These are phyloP conservation scores for Nesoenas mayeri DNA, from an alignment of 2,113 vertebrate genomes.

Conservation along the genomic window DNA sequence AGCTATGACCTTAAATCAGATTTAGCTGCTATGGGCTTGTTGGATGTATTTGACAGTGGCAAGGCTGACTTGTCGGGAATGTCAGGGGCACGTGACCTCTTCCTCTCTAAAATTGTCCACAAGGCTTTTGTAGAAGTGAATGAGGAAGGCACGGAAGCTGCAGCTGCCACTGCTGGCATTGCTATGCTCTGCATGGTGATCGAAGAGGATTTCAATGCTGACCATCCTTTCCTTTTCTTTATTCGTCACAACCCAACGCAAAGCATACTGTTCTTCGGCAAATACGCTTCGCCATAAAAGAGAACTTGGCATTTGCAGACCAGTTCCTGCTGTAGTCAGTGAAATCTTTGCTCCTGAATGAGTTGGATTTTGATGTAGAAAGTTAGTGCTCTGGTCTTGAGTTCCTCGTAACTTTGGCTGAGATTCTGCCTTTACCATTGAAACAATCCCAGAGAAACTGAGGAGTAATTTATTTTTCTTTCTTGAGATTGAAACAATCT, in stretches of 20 bases:
- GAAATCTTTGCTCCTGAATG: not conserved
- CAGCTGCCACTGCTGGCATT: conserved; percentile 84
- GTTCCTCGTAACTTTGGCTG: not conserved
- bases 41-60: conserved; percentile 76
- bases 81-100: conserved; percentile 79
- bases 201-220: conserved; percentile 80
- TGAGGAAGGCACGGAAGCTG: conserved; percentile 92
- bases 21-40: conserved; percentile 81
- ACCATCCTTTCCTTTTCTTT: conserved; percentile 93
- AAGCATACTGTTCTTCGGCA: conserved; percentile 86
- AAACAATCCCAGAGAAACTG: not conserved
- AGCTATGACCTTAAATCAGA: conserved; percentile 78
- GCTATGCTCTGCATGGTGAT: conserved; percentile 53
- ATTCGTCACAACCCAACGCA: conserved; percentile 84
- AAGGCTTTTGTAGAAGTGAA: conserved; percentile 93
- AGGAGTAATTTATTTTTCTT: not conserved
- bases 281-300: conserved; percentile 71
- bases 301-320: not conserved
- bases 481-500: not conserved
- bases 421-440: not conserved
- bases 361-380: not conserved
- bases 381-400: not conserved
- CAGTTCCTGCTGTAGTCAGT: not conserved
- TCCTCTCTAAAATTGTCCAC: conserved; percentile 85
- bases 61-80: conserved; percentile 89